These are phyloP conservation scores for Octomys mimax DNA, from an alignment of 2,797 vertebrate genomes.

Conservation along the genomic window DNA sequence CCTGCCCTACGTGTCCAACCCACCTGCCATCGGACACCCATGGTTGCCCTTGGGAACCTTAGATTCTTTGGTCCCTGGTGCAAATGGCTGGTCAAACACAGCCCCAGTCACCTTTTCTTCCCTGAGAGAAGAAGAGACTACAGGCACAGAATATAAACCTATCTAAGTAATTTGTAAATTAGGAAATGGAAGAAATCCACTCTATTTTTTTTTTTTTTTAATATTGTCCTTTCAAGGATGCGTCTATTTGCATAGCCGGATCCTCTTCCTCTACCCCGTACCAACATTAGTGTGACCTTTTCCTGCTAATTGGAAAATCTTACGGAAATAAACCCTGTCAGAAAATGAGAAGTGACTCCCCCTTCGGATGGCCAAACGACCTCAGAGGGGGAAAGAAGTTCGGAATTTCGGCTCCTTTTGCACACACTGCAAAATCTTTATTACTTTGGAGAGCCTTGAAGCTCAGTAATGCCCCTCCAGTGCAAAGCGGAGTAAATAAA, in stretches of 20 bases:
- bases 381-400: constrained; percentile 93
- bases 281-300: constrained; percentile 92
- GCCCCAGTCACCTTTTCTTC: constrained; percentile 55
- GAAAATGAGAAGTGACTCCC: constrained; percentile 93
- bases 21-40: fast-evolving
- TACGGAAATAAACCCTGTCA: constrained; percentile 94
- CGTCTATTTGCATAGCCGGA: constrained; percentile 91
- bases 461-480: constrained; percentile 93
- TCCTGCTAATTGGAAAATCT: constrained; percentile 93
- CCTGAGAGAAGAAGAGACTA: background rate
- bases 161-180: constrained; percentile 59
- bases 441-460: constrained; percentile 93
- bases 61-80: constrained; percentile 68
- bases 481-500: constrained; percentile 94
- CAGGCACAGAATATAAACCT: background rate
- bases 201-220: constrained; percentile 65
- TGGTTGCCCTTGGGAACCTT: background rate
- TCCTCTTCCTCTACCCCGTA: constrained; percentile 87
- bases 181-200: constrained; percentile 81
- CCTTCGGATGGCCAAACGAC: constrained; percentile 93
- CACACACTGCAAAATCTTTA: constrained; percentile 95
- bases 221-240: constrained; percentile 90
- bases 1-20: background rate
- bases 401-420: constrained; percentile 93
- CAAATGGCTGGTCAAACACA: constrained; percentile 24